These are phyloP conservation scores for Arctia plantaginis DNA, from an alignment of 2,888 invertebrate genomes.

Conservation along the genomic window DNA sequence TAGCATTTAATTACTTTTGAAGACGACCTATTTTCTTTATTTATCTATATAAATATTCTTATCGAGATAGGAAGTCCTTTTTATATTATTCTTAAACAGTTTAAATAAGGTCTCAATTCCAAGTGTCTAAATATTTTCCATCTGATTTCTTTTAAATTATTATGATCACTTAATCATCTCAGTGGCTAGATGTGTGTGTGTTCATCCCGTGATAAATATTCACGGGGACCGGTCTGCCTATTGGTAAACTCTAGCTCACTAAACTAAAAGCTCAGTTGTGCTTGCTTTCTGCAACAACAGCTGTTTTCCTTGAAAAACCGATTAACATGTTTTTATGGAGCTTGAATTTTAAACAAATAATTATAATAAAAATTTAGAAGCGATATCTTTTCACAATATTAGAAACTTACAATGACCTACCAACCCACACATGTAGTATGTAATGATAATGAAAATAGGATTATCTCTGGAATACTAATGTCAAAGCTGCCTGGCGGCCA, in stretches of 20 bases:
- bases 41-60: background rate
- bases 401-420: background rate
- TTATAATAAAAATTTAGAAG: background rate
- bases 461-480: slow-evolving; percentile 4
- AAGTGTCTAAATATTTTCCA: too few species aligned
- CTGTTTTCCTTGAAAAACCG: background rate
- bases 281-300: background rate
- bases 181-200: background rate
- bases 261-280: background rate
- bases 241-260: background rate
- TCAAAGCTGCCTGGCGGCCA: slow-evolving; percentile 10
- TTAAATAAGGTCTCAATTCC: too few species aligned
- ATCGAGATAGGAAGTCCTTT: background rate
- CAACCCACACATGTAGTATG: background rate
- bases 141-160: background rate
- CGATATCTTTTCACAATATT: background rate
- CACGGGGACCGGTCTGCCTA: background rate
- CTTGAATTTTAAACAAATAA: background rate
- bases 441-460: slow-evolving; percentile 3
- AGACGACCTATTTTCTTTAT: background rate
- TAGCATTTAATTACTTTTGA: background rate
- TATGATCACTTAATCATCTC: background rate
- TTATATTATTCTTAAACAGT: too few species aligned
- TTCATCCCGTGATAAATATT: background rate
- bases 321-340: background rate